Conservation (phyloP, 2,113 vertebrate species). For the Semicossyphus pulcher region DNA sequence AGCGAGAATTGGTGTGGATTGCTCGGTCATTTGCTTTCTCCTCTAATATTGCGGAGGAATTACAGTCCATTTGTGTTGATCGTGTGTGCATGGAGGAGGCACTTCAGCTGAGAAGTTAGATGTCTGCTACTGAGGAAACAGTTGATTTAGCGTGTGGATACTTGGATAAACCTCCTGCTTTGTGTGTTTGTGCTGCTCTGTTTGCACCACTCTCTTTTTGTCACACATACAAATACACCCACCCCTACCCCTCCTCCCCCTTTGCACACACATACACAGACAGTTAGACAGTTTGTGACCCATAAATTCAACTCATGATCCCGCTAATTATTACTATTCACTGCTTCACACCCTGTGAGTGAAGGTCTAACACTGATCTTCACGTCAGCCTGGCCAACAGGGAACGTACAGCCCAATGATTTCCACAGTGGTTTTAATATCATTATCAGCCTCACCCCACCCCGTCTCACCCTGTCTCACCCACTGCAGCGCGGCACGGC, state of each 20-base stretch:
- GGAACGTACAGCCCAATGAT: conserved; percentile 79
- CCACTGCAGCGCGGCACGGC: conserved; percentile 36
- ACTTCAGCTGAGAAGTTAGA: conserved; percentile 59
- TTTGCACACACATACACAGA: conserved; percentile 12
- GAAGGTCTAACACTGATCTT: conserved; percentile 79
- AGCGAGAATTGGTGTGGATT: conserved; percentile 55
- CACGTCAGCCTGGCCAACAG: conserved; percentile 76
- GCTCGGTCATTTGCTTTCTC: conserved; percentile 69
- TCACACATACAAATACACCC: conserved; percentile 22
- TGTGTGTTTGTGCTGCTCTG: conserved; percentile 38
- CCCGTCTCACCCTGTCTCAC: conserved; percentile 62
- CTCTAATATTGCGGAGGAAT: conserved; percentile 62
- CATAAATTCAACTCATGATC: conserved; percentile 84
- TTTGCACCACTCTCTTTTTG: conserved; percentile 9
- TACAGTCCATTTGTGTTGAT: conserved; percentile 73
- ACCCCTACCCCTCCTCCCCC: background rate
- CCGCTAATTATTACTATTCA: conserved; percentile 86
- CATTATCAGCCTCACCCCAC: conserved; percentile 83
- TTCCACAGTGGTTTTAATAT: conserved; percentile 86
- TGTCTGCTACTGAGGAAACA: conserved; percentile 50
- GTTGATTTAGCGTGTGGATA: conserved; percentile 44
- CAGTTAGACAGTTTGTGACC: conserved; percentile 75
- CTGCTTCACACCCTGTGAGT: conserved; percentile 78
- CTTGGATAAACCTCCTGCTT: conserved; percentile 5
- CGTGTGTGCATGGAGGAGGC: conserved; percentile 54